phyloP scores from a whole-genome alignment of 2,888 invertebrate species.

The Drosophila seclusa region DNA sequence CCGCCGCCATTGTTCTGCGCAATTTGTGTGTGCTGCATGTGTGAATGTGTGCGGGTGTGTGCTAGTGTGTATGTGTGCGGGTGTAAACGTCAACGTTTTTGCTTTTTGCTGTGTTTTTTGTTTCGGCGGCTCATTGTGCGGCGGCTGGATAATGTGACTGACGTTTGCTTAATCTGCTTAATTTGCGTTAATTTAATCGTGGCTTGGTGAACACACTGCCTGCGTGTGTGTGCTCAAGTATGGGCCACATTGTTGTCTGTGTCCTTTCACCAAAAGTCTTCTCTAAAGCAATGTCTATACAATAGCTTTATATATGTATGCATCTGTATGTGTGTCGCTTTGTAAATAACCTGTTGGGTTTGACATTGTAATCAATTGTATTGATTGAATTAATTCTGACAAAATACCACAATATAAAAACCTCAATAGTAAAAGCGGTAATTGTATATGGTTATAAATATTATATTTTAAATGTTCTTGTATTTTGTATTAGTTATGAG shows the following conservation, averaged over 20 bases:
- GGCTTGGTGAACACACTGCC: slow-evolving; percentile 16
- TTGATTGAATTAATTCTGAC: not conserved
- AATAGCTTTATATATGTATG: not conserved
- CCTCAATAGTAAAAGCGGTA: not conserved
- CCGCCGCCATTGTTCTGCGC: slow-evolving; percentile 59
- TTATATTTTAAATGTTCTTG: not conserved
- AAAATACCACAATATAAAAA: not conserved
- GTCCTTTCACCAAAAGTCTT: slow-evolving; percentile 40
- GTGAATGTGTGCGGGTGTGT: slow-evolving; percentile 35
- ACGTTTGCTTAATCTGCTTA: slow-evolving; percentile 71
- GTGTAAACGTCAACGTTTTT: slow-evolving; percentile 62
- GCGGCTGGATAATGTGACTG: slow-evolving; percentile 67
- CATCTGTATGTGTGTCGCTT: not conserved
- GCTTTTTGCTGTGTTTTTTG: slow-evolving; percentile 59
- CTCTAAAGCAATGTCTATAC: slow-evolving; percentile 3
- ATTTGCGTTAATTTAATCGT: slow-evolving; percentile 75
- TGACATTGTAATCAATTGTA: not conserved
- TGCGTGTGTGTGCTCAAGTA: slow-evolving; percentile 12
- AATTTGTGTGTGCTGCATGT: slow-evolving; percentile 34
- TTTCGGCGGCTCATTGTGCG: slow-evolving; percentile 47
- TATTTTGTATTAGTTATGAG: not conserved
- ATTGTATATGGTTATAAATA: not conserved
- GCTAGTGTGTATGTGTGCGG: slow-evolving; percentile 15
- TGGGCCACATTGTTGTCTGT: slow-evolving; percentile 49
- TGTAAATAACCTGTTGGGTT: slow-evolving; percentile 71